Base-by-base conservation (phyloP, 1,140 invertebrate genomes). In the Orchestia grillus region DNA sequence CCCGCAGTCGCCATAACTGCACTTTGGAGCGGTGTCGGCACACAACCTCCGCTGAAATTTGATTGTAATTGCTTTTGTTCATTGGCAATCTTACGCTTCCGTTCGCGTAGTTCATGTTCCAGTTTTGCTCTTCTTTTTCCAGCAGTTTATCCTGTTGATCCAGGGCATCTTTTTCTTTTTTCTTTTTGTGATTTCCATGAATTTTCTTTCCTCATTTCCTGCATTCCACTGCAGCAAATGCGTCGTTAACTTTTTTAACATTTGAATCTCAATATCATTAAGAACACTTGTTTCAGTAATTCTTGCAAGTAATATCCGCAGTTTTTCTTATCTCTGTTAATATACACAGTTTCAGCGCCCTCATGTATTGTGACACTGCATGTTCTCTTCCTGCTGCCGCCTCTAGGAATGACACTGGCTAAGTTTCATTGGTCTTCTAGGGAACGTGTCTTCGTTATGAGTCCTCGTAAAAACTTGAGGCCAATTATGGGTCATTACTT, bases 401-500 rank as follows among this genome's bases (percentile, higher is more conserved):
- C 28, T 77, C 62, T 15, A 36, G 28, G 28, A 77, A 36, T 77
- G 62, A 36, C 62, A 15, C 11, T 36, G 28, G 62, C 62, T 77
- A 23, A 77, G 11, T 77, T 77, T 23, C 62, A 36, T 77, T 15
- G 11, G 11, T 36, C 62, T 77, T 8, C 62, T 23, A 77, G 62
- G 62, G 62, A 77, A 36, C 62, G 88, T 44, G n/a, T 41, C 88
- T 90, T 90, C 88, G 43, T 90, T 43, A 41, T 42, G 16, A 11
- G 43, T 90, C 6, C 28, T 44, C 15, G 88, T 90, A 44, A 90
- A 42, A 44, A 90, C 88, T 42, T 15, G 3, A 36, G 88, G 36
- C 28, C 88, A 90, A 90, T 90, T 90, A 90, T 36, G n/a, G 88
- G 41, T 44, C n/a, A 90, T 90, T 90, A 90, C 88, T 90, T 0